Evolutionary conservation across 2,113 vertebrate genomes (phyloP).

Genomic region (Fregetta grallaria): DNA sequence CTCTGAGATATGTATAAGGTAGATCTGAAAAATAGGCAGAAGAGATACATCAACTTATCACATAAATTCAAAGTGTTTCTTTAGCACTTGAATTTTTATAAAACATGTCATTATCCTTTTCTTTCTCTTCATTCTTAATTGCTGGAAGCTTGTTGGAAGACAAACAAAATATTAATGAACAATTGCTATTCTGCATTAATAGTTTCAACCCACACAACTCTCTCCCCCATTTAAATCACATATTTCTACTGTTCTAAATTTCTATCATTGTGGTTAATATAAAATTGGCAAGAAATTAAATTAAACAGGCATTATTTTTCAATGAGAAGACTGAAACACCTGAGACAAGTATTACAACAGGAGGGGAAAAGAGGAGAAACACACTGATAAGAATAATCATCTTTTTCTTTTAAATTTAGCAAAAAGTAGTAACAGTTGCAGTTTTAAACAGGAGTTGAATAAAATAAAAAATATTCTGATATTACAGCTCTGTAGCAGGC

Average conservation of each 20-base stretch:
- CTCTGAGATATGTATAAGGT: not conserved
- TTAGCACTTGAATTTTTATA: slow-evolving; percentile 18
- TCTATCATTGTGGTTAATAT: not conserved
- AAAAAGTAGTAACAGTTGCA: not conserved
- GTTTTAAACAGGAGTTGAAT: not conserved
- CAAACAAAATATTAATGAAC: slow-evolving; percentile 53
- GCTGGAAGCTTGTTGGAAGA: slow-evolving; percentile 30
- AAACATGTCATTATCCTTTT: slow-evolving; percentile 36
- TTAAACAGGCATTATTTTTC: slow-evolving; percentile 10
- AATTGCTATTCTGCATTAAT: slow-evolving; percentile 9
- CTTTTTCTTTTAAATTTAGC: not conserved
- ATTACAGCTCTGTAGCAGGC: not conserved
- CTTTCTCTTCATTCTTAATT: slow-evolving; percentile 52
- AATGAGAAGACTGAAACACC: not conserved
- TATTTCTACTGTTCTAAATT: not conserved
- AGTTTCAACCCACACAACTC: slow-evolving; percentile 21
- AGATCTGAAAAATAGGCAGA: not conserved
- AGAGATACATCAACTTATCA: not conserved
- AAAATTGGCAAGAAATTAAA: not conserved
- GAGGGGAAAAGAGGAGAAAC: not conserved
- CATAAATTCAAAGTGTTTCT: slow-evolving; percentile 21
- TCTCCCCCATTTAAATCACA: slow-evolving; percentile 1
- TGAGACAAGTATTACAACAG: not conserved
- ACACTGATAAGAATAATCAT: not conserved
- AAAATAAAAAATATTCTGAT: not conserved